A percentile compares a stretch with the other conserved stretches of the same genome.
These are phyloP conservation scores for Steromphala cineraria DNA, from an alignment of 2,888 invertebrate species.

Conservation along the genomic window DNA sequence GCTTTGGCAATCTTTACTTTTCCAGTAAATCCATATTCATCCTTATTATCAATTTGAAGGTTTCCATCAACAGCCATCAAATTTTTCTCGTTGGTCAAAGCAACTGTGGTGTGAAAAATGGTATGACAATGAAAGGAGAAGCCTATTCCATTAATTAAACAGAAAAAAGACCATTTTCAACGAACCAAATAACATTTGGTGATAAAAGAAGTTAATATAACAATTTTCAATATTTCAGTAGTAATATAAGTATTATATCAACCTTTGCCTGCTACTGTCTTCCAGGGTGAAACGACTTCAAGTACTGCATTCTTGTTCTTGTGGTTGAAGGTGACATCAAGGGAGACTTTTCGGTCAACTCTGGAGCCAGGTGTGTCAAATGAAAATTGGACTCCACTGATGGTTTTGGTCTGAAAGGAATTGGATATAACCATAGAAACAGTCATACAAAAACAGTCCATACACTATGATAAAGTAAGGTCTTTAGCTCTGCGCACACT, in stretches of 20 bases:
- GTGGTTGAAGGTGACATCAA: conserved; percentile 66
- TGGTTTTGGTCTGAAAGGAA: conserved; percentile 45
- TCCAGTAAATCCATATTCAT: neutral
- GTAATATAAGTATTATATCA: no score
- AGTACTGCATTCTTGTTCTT: conserved; percentile 52
- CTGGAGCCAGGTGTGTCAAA: conserved; percentile 90
- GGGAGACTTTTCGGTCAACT: conserved; percentile 80
- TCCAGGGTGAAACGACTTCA: conserved; percentile 70
- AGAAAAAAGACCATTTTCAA: neutral
- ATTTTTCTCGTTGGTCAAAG: conserved; percentile 30
- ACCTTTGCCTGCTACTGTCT: conserved; percentile 58
- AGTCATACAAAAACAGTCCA: no score
- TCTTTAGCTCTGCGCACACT: no score
- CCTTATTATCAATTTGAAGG: neutral
- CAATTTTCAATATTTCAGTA: neutral
- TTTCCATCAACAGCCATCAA: conserved; percentile 13
- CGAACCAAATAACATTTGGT: neutral
- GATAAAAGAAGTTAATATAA: neutral
- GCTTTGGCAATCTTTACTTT: neutral
- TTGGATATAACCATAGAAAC: no score
- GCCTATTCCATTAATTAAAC: no score
- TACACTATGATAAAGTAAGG: no score
- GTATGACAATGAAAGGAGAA: no score
- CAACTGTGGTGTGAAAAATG: conserved; percentile 25
- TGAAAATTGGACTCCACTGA: conserved; percentile 62